Evolutionary conservation across 37 sponge, comb jelly and placozoan genomes (phyloP).

Genomic region (Lycopodina hypogea): DNA sequence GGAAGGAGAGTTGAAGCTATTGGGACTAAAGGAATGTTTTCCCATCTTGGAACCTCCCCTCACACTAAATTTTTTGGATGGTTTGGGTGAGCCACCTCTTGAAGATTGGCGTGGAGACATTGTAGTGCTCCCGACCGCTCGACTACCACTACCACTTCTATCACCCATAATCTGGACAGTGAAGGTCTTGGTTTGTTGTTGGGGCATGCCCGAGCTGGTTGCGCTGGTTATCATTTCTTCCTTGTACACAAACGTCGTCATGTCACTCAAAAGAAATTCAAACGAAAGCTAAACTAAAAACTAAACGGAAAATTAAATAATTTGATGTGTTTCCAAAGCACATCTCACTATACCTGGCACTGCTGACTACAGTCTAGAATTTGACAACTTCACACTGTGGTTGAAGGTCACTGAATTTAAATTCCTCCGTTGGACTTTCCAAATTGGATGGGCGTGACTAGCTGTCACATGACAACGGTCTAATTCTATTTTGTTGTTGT

Average conservation of each 20-base stretch:
- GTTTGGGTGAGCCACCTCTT: conserved; percentile 34
- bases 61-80: conserved; percentile 20
- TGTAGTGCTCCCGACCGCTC: neutral
- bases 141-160: neutral
- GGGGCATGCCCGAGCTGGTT: conserved; percentile 7
- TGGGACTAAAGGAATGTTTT: neutral
- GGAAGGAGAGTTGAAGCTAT: conserved; percentile 17
- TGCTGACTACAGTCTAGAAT: too few species aligned
- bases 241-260: conserved; percentile 34
- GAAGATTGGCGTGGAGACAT: neutral
- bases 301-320: too few species aligned
- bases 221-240: conserved; percentile 31
- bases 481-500: too few species aligned
- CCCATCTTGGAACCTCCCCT: neutral
- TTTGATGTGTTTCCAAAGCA: too few species aligned
- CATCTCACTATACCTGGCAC: too few species aligned
- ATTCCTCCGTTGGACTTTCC: too few species aligned
- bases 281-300: too few species aligned
- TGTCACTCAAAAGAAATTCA: neutral
- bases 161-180: conserved; percentile 23
- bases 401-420: too few species aligned
- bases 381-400: too few species aligned
- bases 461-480: too few species aligned
- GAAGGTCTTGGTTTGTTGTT: conserved; percentile 20
- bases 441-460: too few species aligned